Evolutionary conservation across 2,797 vertebrate genomes (phyloP).

Genomic region (Muraenolepis orangiensis): DNA sequence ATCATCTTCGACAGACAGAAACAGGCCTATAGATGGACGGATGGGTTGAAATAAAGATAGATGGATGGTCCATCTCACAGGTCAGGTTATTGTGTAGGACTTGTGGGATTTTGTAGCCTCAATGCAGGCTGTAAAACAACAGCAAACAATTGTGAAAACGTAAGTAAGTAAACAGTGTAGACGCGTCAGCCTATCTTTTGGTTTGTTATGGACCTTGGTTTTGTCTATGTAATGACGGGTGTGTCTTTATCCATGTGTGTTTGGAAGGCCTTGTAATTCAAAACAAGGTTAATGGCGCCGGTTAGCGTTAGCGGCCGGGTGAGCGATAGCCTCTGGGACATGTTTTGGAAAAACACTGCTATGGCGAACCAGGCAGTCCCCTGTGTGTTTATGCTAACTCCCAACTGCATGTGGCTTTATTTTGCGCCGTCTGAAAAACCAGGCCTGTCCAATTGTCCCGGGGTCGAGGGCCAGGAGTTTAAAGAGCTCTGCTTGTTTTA

Average conservation of each 20-base stretch:
- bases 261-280: slow-evolving; percentile 10
- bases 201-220: neutral
- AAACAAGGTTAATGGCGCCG: slow-evolving; percentile 23
- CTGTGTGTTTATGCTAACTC: slow-evolving; percentile 46
- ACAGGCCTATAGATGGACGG: neutral
- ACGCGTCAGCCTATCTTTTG: too few relatives aligned
- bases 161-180: neutral
- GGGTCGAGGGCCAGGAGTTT: neutral
- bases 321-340: slow-evolving; percentile 40
- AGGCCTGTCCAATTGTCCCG: slow-evolving; percentile 19
- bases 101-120: neutral
- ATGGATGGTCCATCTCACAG: neutral
- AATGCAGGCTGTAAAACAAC: neutral
- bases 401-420: slow-evolving; percentile 51
- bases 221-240: neutral
- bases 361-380: slow-evolving; percentile 21
- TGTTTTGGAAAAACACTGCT: slow-evolving; percentile 62
- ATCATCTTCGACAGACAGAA: neutral
- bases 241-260: slow-evolving; percentile 7
- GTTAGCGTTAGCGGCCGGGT: slow-evolving; percentile 21
- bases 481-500: neutral
- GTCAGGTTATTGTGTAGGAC: neutral
- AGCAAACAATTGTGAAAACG: neutral
- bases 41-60: too few relatives aligned
- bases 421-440: slow-evolving; percentile 29